A percentile compares a stretch with the other conserved stretches of the same genome.
phyloP scores from a whole-genome alignment of 2,888 invertebrate genomes.

The Periphyllus acericola region DNA sequence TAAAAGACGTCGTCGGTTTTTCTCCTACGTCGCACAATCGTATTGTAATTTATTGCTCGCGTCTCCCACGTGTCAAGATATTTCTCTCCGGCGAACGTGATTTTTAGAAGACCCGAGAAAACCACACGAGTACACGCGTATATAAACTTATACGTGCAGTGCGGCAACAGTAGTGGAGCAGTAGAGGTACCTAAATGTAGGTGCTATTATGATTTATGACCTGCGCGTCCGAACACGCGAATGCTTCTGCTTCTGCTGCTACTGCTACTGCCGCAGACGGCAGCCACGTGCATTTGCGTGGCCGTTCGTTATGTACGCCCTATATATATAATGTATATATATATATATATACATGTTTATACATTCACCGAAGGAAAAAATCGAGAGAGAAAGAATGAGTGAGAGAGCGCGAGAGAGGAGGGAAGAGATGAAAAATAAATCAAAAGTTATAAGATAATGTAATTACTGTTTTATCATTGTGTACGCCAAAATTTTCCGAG shows the following conservation, averaged over 20 bases:
- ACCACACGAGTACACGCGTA: background rate
- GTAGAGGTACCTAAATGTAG: no score
- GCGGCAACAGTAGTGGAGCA: background rate
- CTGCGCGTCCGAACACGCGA: background rate
- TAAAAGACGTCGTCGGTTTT: background rate
- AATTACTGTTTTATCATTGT: background rate
- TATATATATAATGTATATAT: no score
- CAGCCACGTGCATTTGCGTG: no score
- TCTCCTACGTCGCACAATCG: background rate
- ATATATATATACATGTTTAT: background rate
- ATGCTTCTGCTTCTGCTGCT: background rate
- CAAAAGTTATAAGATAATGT: background rate
- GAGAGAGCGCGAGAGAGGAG: background rate
- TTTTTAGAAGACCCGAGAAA: background rate
- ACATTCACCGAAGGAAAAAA: background rate
- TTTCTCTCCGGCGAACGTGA: slow-evolving; percentile 5
- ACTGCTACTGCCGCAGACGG: background rate
- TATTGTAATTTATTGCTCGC: slow-evolving; percentile 35
- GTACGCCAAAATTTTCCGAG: background rate
- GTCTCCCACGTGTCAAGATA: background rate
- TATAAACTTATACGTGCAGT: background rate
- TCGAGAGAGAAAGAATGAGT: no score
- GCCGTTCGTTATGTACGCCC: background rate
- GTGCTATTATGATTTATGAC: slow-evolving; percentile 15
- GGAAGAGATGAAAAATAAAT: background rate